These are phyloP conservation scores for Pagetopsis macropterus DNA, from an alignment of 2,797 vertebrate species.

Conservation along the genomic window DNA sequence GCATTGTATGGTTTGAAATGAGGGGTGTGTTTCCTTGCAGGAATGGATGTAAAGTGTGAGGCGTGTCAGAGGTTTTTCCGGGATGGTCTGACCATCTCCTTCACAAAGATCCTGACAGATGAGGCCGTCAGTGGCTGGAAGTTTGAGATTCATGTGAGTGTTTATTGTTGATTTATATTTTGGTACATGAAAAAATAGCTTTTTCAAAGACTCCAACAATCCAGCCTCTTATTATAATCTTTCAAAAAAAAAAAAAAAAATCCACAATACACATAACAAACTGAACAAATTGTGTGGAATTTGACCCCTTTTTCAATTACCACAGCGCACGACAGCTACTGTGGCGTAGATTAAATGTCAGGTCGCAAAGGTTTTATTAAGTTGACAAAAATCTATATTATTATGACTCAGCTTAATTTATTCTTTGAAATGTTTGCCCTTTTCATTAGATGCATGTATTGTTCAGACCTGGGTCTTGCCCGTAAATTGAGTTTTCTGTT, in stretches of 20 bases:
- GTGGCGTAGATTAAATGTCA: neutral
- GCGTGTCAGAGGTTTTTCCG: constrained; percentile 99
- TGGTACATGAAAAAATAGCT: no score
- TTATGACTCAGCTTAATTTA: constrained; percentile 17
- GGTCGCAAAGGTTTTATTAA: constrained; percentile 6
- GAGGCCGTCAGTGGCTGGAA: constrained; percentile 99
- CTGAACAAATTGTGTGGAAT: neutral
- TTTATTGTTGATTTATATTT: constrained; percentile 10
- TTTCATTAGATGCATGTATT: constrained; percentile 8
- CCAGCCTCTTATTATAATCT: neutral
- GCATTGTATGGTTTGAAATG: neutral
- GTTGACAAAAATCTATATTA: constrained; percentile 13
- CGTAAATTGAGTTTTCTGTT: constrained; percentile 53
- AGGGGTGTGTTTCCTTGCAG: constrained; percentile 73
- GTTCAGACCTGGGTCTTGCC: constrained; percentile 16
- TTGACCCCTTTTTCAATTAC: neutral
- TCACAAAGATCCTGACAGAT: constrained; percentile 99
- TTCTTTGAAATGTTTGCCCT: constrained; percentile 5
- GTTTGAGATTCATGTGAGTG: constrained; percentile 99
- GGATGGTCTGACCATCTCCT: constrained; percentile 98
- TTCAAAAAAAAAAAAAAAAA: neutral
- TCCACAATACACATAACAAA: neutral
- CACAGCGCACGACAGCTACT: neutral
- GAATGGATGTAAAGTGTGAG: constrained; percentile 99
- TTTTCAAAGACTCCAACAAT: neutral